A percentile compares a stretch with the other conserved stretches of the same genome.
Conservation (phyloP, 1,140 invertebrate species). For the Diorhabda carinulata region DNA sequence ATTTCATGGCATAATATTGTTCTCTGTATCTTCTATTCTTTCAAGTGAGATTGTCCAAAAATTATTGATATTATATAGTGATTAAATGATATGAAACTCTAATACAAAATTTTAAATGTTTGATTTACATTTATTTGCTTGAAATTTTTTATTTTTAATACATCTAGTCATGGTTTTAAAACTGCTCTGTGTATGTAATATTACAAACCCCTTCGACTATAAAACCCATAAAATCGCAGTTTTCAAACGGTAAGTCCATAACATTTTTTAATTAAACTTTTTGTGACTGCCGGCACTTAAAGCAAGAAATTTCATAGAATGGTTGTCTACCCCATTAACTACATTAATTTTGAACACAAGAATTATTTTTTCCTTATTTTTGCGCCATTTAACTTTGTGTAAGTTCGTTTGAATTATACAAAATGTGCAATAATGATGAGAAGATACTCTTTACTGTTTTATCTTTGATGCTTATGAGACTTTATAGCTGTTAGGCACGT, state of each 20-base stretch:
- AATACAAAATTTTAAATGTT: too few species aligned
- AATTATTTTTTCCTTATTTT: slow-evolving; percentile 21
- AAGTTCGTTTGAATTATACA: slow-evolving; percentile 25
- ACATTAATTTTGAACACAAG: slow-evolving; percentile 27
- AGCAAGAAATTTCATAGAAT: slow-evolving; percentile 25
- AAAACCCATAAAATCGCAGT: slow-evolving; percentile 8
- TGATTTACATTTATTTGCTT: too few species aligned
- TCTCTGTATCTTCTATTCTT: too few species aligned
- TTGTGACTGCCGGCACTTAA: slow-evolving; percentile 10
- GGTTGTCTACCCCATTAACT: slow-evolving; percentile 30
- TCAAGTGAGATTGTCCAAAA: too few species aligned
- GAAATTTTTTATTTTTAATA: too few species aligned
- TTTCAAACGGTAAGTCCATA: slow-evolving; percentile 18
- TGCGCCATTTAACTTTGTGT: slow-evolving; percentile 31
- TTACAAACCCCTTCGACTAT: not conserved
- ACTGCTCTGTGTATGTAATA: too few species aligned
- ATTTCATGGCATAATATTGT: too few species aligned
- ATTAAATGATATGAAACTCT: too few species aligned
- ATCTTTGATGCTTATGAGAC: slow-evolving; percentile 28
- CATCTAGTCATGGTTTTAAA: too few species aligned
- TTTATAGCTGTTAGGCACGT: slow-evolving; percentile 24
- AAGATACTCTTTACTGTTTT: slow-evolving; percentile 26
- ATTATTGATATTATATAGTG: too few species aligned
- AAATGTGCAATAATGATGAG: slow-evolving; percentile 30
- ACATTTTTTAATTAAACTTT: slow-evolving; percentile 35